Base-by-base conservation (phyloP, 1,140 invertebrate genomes). In the Copidosoma floridanum region DNA sequence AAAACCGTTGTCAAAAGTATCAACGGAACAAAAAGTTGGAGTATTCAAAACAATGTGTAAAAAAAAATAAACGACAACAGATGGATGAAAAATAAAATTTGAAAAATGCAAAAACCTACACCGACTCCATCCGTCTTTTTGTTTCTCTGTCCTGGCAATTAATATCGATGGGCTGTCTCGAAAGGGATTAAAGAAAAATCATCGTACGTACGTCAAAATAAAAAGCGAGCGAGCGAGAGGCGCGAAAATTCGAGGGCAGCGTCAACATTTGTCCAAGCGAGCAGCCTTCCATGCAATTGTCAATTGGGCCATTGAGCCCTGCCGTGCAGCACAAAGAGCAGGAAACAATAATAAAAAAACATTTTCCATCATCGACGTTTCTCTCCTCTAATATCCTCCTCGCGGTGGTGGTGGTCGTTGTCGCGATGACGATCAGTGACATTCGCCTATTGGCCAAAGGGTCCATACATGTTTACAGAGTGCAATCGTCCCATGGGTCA, bases 261-360 rank as follows among this genome's bases (percentile, higher is more conserved):
- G 32, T 57, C 23, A 48, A 57, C 14, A 48, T 38, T 38, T 35
- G 14, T 18, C 2, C 29, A 32, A 32, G 6, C 24, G 29, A 27
- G 16, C 20, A 23, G 27, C 32, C 14, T 21, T 24, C 14, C 12
- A 14, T 6, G 21, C 41, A 35, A 57, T 47, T 48, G 54, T 44
- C 54, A 57, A 47, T 57, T 57, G 2, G n/a, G n/a, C 32, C 46
- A 48, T 57, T 48, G 43, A 48, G 8, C 12, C 43, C 18, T 29
- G 21, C 53, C n/a, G 43, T 37, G n/a, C 43, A 37, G 35, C 2
- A 18, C n/a, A 12, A 20, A 1, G 26, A 2, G 24, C 14, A 23
- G 3, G 23, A 44, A 44, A 11, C 23, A 23, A n/a, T n/a, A n/a
- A n/a, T n/a, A n/a, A n/a, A n/a, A n/a, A n/a, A n/a, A n/a, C n/a